phyloP scores from a whole-genome alignment of 1,140 invertebrate species.

The Conus betulinus region DNA sequence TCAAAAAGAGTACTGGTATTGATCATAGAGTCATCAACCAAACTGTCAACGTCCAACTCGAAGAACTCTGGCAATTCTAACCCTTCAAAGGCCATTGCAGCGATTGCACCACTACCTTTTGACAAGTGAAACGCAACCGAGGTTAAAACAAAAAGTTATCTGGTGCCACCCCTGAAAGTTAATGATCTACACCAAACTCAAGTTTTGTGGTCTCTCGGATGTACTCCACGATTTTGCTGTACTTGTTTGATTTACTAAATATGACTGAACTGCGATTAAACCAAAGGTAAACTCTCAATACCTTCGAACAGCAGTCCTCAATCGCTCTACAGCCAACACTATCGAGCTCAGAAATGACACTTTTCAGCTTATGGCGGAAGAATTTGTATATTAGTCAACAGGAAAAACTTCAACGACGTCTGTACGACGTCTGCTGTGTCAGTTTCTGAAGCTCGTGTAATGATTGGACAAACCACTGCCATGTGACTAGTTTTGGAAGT shows the following conservation, averaged over 20 bases:
- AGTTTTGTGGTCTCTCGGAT: too few relatives aligned
- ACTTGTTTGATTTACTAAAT: too few relatives aligned
- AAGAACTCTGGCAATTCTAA: background rate
- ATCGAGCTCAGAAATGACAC: background rate
- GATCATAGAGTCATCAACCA: constrained; percentile 2
- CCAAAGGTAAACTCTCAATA: too few relatives aligned
- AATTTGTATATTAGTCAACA: background rate
- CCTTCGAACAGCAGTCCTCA: too few relatives aligned
- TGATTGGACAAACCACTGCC: constrained; percentile 17
- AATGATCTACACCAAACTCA: too few relatives aligned
- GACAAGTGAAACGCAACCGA: too few relatives aligned
- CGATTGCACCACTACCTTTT: background rate
- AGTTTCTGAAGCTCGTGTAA: background rate
- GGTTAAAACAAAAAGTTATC: too few relatives aligned
- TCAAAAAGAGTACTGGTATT: constrained; percentile 27
- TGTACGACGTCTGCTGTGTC: background rate
- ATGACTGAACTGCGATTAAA: too few relatives aligned
- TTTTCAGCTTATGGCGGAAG: background rate
- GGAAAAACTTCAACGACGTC: background rate
- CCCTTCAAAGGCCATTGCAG: constrained; percentile 5
- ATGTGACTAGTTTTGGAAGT: background rate
- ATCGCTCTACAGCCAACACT: too few relatives aligned
- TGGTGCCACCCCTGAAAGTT: too few relatives aligned
- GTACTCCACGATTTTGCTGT: too few relatives aligned
- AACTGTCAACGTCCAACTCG: constrained; percentile 19